Evolutionary conservation across 2,113 vertebrate species (phyloP).

Genomic region (Rhynchomys soricoides): DNA sequence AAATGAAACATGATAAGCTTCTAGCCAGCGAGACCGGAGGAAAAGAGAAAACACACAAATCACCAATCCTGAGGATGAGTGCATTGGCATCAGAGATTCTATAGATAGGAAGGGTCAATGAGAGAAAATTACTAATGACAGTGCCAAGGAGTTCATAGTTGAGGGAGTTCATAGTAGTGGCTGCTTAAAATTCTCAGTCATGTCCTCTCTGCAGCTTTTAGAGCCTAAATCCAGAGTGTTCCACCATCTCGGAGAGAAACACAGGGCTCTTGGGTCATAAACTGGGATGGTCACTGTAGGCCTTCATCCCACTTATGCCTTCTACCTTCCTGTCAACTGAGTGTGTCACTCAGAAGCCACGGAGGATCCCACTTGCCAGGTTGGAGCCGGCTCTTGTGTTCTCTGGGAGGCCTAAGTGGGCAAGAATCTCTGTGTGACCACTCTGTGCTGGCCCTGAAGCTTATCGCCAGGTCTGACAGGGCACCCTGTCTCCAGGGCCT

Average conservation of each 20-base stretch:
- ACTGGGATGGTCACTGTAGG: not conserved
- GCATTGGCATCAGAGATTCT: not conserved
- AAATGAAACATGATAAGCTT: slow-evolving; percentile 23
- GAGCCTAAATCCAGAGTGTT: not conserved
- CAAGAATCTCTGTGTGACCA: not conserved
- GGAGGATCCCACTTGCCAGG: not conserved
- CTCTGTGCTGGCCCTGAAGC: not conserved
- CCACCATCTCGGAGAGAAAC: not conserved
- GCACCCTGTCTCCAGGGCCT: not conserved
- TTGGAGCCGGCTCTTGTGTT: not conserved
- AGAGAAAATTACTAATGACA: not conserved
- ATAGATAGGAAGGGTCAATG: not conserved
- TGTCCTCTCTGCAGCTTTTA: not conserved
- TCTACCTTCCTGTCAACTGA: not conserved
- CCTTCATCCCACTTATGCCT: not conserved
- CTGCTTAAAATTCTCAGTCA: not conserved
- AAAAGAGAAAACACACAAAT: not conserved
- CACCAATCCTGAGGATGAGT: not conserved
- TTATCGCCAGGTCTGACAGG: not conserved
- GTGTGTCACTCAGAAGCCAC: not conserved
- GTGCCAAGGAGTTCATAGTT: not conserved
- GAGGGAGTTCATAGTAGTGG: not conserved
- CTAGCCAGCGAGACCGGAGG: not conserved
- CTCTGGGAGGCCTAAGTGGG: not conserved
- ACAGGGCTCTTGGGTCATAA: not conserved